Conservation (phyloP, 2,888 invertebrate species). For the Dusona sp. region DNA sequence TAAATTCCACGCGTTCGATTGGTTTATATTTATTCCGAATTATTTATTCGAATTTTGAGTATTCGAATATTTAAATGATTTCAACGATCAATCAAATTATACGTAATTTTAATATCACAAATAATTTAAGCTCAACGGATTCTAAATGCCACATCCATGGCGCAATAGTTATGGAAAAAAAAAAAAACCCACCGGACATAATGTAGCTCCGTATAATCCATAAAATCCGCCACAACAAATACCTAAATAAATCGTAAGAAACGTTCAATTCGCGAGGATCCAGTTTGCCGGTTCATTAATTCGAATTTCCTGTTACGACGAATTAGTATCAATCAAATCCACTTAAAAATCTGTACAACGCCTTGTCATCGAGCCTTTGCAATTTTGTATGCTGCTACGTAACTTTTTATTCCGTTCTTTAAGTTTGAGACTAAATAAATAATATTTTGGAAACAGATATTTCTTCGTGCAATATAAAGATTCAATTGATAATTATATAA, state of each 20-base stretch:
- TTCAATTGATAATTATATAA: too few relatives aligned
- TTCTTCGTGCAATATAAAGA: neutral
- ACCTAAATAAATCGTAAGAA: neutral
- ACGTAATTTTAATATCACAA: too few relatives aligned
- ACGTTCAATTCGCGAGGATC: neutral
- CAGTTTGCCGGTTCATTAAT: conserved; percentile 17
- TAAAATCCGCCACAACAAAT: neutral
- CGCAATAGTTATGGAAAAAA: neutral
- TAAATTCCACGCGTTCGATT: too few relatives aligned
- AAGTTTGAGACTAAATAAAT: neutral
- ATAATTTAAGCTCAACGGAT: too few relatives aligned
- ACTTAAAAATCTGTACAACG: conserved; percentile 31
- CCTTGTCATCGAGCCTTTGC: neutral
- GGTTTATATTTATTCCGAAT: too few relatives aligned
- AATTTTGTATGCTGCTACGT: neutral
- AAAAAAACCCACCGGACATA: neutral
- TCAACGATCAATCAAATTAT: too few relatives aligned
- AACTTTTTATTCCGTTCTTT: neutral
- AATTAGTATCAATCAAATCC: conserved; percentile 50
- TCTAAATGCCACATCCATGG: too few relatives aligned
- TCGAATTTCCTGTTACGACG: conserved; percentile 23
- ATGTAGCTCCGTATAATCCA: neutral
- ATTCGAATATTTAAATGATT: too few relatives aligned
- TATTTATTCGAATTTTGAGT: too few relatives aligned
- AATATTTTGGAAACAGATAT: neutral